A percentile compares a stretch with the other conserved stretches of the same genome.
Evolutionary conservation across 2,797 vertebrate genomes (phyloP).

Genomic region (Acridotheres tristis): DNA sequence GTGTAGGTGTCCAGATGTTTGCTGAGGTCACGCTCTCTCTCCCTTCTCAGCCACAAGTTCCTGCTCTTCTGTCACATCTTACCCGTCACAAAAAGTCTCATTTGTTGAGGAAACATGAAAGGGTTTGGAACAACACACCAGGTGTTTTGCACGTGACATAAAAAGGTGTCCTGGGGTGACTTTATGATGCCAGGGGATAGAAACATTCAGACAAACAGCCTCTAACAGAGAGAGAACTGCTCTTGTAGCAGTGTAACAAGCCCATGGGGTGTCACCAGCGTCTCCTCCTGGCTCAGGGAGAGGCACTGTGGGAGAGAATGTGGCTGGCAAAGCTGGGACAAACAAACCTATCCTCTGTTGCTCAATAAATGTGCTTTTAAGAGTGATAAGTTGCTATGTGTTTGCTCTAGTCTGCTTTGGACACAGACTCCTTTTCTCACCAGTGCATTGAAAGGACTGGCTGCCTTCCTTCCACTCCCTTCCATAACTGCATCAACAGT

Average conservation of each 20-base stretch:
- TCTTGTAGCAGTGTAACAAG: neutral
- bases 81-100: neutral
- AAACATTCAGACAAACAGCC: neutral
- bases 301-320: neutral
- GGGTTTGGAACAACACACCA: neutral
- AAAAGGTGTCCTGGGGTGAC: neutral
- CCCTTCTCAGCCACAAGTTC: neutral
- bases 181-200: neutral
- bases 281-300: neutral
- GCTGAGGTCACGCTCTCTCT: neutral
- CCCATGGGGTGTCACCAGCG: fast-evolving
- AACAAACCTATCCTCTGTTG: neutral
- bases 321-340: neutral
- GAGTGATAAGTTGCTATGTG: neutral
- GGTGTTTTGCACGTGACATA: neutral
- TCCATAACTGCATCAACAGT: neutral
- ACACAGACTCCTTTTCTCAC: neutral
- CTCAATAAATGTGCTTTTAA: neutral
- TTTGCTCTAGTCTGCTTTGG: neutral
- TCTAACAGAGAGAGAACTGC: neutral
- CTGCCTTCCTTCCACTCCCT: neutral
- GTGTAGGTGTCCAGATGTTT: fast-evolving
- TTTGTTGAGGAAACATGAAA: neutral
- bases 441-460: fast-evolving
- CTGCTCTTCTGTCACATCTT: neutral